These are phyloP conservation scores for Zelostemma sp. DNA, from an alignment of 1,140 invertebrate species.

Conservation along the genomic window DNA sequence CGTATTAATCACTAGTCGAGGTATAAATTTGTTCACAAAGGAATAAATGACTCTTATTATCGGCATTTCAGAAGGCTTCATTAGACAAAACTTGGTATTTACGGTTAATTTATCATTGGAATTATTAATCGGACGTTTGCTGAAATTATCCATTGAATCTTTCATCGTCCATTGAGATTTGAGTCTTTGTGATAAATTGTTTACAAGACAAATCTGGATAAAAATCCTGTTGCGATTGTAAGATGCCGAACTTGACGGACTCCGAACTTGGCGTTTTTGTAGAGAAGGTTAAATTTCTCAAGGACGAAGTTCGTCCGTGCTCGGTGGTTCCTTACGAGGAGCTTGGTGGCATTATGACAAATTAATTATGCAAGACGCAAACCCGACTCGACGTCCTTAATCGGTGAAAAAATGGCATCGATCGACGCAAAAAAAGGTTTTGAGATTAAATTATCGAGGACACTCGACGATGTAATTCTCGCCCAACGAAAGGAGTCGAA, in stretches of 20 bases:
- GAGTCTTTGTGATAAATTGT: too few species aligned
- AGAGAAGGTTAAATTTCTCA: conserved; percentile 22
- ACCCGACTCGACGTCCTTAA: conserved; percentile 38
- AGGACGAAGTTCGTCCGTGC: conserved; percentile 18
- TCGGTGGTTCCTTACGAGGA: conserved; percentile 7
- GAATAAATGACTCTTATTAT: not conserved
- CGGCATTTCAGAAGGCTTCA: not conserved
- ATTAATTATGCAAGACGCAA: conserved; percentile 50
- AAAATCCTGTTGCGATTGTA: too few species aligned
- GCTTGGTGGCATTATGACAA: conserved; percentile 13
- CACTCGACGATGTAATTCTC: too few species aligned
- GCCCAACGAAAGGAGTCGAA: too few species aligned
- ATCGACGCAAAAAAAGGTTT: not conserved
- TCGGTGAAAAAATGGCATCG: not conserved
- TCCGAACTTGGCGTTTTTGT: conserved; percentile 4
- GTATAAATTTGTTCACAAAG: not conserved
- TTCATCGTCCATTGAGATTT: too few species aligned
- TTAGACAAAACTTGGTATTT: too few species aligned
- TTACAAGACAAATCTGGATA: too few species aligned
- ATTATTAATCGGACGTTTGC: too few species aligned
- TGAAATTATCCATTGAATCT: too few species aligned
- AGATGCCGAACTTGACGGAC: conserved; percentile 8
- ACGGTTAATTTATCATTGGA: too few species aligned
- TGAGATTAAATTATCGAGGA: too few species aligned
- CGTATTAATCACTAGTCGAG: not conserved